A percentile compares a stretch with the other conserved stretches of the same genome.
Conservation (phyloP, 2,888 invertebrate genomes). For the Pemphredon lugubris region DNA sequence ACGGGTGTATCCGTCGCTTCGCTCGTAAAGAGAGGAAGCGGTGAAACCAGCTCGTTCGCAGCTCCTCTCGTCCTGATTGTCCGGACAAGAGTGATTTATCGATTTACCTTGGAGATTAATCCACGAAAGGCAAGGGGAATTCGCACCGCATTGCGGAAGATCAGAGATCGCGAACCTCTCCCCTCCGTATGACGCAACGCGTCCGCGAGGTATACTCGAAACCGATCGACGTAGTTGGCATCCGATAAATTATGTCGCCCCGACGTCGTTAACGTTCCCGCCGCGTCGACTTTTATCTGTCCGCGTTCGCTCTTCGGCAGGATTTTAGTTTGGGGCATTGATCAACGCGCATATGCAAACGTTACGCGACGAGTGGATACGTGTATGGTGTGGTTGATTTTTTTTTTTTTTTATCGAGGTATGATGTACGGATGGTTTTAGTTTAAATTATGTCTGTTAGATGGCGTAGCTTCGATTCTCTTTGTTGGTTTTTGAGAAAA, state of each 20-base stretch:
- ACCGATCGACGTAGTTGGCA: background rate
- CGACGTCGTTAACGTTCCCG: background rate
- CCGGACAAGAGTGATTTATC: slow-evolving; percentile 14
- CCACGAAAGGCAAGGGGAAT: slow-evolving; percentile 1
- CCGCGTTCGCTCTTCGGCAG: background rate
- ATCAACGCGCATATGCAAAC: too few species aligned
- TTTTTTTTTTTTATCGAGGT: too few species aligned
- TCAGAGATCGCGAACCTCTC: background rate
- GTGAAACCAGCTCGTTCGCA: slow-evolving; percentile 1
- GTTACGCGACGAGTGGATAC: too few species aligned
- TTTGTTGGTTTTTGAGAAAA: too few species aligned
- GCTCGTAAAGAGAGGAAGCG: background rate
- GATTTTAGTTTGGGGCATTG: background rate
- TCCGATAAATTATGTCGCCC: background rate
- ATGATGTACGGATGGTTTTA: too few species aligned
- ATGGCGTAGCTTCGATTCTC: too few species aligned
- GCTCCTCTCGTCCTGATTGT: slow-evolving; percentile 11
- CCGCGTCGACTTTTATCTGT: background rate
- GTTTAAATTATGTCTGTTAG: too few species aligned
- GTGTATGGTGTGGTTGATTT: too few species aligned
- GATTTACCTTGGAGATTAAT: slow-evolving; percentile 13
- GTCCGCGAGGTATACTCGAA: slow-evolving; percentile 1
- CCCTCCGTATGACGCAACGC: background rate
- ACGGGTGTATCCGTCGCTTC: background rate
- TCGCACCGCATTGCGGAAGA: slow-evolving; percentile 12